Base-by-base conservation (phyloP, 2,113 vertebrate species). In the Petrocephalus zakoni region DNA sequence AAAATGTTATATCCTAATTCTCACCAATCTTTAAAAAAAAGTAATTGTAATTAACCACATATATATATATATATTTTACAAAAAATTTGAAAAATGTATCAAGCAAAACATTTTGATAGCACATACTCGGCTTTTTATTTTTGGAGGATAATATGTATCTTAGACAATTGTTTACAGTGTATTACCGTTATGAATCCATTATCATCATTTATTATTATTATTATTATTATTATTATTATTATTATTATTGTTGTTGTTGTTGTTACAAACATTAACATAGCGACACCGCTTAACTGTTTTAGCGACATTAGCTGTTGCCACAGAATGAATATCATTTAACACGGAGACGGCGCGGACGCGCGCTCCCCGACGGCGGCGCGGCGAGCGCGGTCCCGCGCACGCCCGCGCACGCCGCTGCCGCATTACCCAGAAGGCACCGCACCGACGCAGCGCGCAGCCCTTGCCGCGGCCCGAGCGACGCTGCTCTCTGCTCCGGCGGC, bases 381-480 rank as follows among this genome's bases (percentile, higher is more conserved):
- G 82, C 5, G 47, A 6, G n/a, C 37, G 7, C 29, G 0, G 11
- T 7, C 51, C 25, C 42, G n/a, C 37, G 7, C 29, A 0, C 11
- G 17, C 51, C 52, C 52, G 34, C 52, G 15, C 84, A 9, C 52
- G 0, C 11, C 29, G 13, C 64, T 13, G 47, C 29, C 47, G 37
- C 68, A 55, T 49, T 89, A 89, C 90, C 91, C 91, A 91, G 42
- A 82, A 89, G 88, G 86, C 91, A 53, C 46, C 10, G 86, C 90
- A 89, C 61, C 11, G 51, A 34, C 21, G 15, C 51, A 55, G 46
- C 52, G 52, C 11, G 52, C 51, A 52, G 46, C 49, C 47, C 47
- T 21, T 25, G 42, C 49, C 47, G 82, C 11, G 82, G 46, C 82
- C 82, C 52, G 82, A 85, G 82, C 22, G 72, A 21, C 46, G 82